Percentiles rank a stretch among this genome's conserved stretches.
phyloP scores from a whole-genome alignment of 2,113 vertebrate species.

The Manacus vitellinus region DNA sequence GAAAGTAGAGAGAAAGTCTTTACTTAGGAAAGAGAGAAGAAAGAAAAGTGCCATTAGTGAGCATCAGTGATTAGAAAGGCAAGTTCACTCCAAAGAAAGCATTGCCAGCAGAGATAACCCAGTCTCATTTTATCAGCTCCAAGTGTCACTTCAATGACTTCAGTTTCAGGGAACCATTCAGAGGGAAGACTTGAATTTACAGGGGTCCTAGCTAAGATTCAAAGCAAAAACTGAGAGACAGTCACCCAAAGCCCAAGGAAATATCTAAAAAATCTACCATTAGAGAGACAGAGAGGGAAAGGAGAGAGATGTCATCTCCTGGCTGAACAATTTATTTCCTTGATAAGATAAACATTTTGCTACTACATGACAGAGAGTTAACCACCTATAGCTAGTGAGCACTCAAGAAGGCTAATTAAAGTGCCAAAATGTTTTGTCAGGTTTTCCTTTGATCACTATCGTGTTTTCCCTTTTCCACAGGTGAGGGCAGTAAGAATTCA shows the following conservation, averaged over 20 bases:
- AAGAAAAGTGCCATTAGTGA: neutral
- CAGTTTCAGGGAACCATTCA: neutral
- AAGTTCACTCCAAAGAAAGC: neutral
- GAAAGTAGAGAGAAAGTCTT: neutral
- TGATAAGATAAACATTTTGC: neutral
- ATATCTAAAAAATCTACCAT: neutral
- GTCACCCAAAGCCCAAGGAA: neutral
- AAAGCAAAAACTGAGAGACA: neutral
- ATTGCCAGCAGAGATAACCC: neutral
- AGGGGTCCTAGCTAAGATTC: neutral
- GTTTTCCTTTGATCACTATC: neutral
- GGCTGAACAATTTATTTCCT: neutral
- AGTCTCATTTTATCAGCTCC: neutral
- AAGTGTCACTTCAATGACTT: neutral
- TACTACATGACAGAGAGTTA: neutral
- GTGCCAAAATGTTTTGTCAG: neutral
- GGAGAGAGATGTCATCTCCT: neutral
- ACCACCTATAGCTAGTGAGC: neutral
- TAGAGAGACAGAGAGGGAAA: neutral
- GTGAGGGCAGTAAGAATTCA: neutral
- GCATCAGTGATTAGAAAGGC: neutral
- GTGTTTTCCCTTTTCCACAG: neutral
- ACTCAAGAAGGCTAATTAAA: neutral
- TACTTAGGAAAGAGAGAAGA: neutral
- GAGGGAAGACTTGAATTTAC: neutral